These are phyloP conservation scores for Drosophila neonasuta DNA, from an alignment of 2,888 invertebrate species.

Conservation along the genomic window DNA sequence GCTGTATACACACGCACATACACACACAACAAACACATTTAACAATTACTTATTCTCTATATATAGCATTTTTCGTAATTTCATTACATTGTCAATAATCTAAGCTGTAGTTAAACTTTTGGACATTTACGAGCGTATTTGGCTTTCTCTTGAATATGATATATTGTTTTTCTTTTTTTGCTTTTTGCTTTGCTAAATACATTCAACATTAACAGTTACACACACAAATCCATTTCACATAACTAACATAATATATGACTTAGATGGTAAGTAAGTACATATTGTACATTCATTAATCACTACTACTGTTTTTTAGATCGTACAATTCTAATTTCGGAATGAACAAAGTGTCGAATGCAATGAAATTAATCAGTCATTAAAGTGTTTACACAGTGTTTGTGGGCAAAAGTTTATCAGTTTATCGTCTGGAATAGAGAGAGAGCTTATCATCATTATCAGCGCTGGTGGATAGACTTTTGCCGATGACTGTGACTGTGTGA, in stretches of 20 bases:
- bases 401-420: conserved; percentile 20
- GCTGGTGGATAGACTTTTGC: conserved; percentile 34
- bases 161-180: conserved; percentile 4
- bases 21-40: conserved; percentile 37
- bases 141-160: conserved; percentile 34
- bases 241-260: conserved; percentile 8
- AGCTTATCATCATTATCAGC: conserved; percentile 22
- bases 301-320: conserved; percentile 10
- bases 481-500: conserved; percentile 31
- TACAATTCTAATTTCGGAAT: conserved; percentile 15
- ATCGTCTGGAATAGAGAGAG: conserved; percentile 2
- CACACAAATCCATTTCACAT: conserved; percentile 4
- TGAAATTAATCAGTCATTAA: conserved; percentile 56
- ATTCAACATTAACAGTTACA: conserved; percentile 22
- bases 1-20: conserved; percentile 29
- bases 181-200: conserved; percentile 23
- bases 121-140: conserved; percentile 65
- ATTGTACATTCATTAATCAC: conserved; percentile 9
- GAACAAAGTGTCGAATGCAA: conserved; percentile 23
- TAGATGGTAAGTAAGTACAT: conserved; percentile 7
- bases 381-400: conserved; percentile 23
- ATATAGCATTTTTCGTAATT: conserved; percentile 38
- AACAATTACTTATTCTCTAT: conserved; percentile 39
- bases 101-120: conserved; percentile 45
- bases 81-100: conserved; percentile 40